Evolutionary conservation across 2,888 invertebrate genomes (phyloP).

Genomic region (Galerucella pusilla): DNA sequence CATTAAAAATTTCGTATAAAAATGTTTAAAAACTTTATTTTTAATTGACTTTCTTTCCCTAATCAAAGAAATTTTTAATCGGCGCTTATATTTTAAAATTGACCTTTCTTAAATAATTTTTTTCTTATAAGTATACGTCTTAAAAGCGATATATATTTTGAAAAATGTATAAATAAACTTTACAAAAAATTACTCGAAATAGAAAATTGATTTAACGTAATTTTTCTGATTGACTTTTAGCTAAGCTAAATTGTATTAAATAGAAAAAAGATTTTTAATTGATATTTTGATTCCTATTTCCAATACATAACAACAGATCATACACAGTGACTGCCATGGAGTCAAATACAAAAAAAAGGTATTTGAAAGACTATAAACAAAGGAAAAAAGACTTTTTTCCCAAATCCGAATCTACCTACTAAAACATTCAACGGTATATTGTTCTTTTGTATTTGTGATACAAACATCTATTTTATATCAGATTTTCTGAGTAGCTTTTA

Average conservation of each 20-base stretch:
- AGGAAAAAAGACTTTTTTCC: no score
- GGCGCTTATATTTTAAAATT: neutral
- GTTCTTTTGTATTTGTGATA: no score
- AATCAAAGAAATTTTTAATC: neutral
- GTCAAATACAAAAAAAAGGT: neutral
- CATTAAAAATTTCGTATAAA: slow-evolving; percentile 1
- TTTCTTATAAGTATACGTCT: slow-evolving; percentile 2
- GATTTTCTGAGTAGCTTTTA: no score
- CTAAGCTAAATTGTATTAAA: slow-evolving; percentile 9
- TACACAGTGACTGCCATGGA: neutral
- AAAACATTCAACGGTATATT: no score
- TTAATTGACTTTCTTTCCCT: slow-evolving; percentile 5
- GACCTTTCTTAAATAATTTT: neutral
- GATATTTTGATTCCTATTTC: slow-evolving; percentile 17
- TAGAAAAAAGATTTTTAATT: neutral
- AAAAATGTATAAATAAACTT: neutral
- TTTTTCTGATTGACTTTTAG: slow-evolving; percentile 1
- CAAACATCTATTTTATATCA: no score
- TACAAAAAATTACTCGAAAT: slow-evolving; percentile 4
- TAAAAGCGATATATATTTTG: neutral
- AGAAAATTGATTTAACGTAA: slow-evolving; percentile 4
- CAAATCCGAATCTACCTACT: no score
- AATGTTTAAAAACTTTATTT: neutral
- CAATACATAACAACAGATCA: neutral
- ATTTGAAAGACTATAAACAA: neutral